Evolutionary conservation across 1,140 invertebrate species (phyloP), one percentile per base, ranked within the genome.

Genomic region (Drosophila orena): DNA sequence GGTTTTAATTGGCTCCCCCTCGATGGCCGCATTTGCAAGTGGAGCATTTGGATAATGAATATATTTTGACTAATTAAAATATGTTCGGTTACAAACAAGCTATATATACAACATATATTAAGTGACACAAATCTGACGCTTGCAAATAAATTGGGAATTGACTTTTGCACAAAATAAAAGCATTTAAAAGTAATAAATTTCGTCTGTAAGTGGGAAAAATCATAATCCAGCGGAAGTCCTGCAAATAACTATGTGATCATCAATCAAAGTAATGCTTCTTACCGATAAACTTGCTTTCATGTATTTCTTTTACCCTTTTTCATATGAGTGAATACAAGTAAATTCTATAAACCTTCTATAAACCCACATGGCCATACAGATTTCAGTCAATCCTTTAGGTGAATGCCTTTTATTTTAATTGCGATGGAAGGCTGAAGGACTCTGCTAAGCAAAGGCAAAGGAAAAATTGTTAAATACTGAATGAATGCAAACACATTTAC

Each of bases 341-440:
- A 57, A 44, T 44, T 43, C 20, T n/a, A n/a, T n/a, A n/a, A n/a
- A n/a, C n/a, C n/a, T n/a, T n/a, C n/a, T n/a, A n/a, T n/a, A n/a
- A n/a, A n/a, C n/a, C n/a, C 35, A 61, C 56, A 44, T 20, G 22
- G 57, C n/a, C n/a, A 27, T n/a, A 12, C 12, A 37, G 24, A 17
- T 43, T 17, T 52, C 17, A 30, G 38, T 17, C 27, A 60, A 55
- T 64, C 56, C 72, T 77, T 85, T 80, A 66, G 66, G 50, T 14
- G 30, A 85, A 52, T 66, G 68, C 72, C 80, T 77, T 85, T 80
- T 68, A 84, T 85, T 84, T 84, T 85, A 84, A 85, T 84, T 84
- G 77, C 76, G 43, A 43, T 65, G 43, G 35, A 70, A 69, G 40
- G 38, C 46, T 42, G 54, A 20, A 49, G 43, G 37, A 42, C 30